Base-by-base conservation (phyloP, 1,140 invertebrate species). In the Probaryconus sp. region DNA sequence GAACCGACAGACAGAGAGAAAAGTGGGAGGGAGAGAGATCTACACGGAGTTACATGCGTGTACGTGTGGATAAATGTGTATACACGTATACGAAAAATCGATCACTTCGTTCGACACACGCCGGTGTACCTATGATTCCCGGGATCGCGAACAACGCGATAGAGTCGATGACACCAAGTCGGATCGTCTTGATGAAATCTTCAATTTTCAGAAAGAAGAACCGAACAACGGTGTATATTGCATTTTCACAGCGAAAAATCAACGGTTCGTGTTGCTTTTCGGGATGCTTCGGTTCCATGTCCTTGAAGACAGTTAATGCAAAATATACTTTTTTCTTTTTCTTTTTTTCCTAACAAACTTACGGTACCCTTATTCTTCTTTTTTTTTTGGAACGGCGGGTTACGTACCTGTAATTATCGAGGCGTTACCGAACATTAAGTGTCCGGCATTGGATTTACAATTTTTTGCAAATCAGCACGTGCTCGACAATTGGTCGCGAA, bases 31-130 rank as follows among this genome's bases (percentile, higher is more conserved):
- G 69, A 65, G 60, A 58, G 56, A 58, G 68, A 53, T 16, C 20
- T 35, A 10, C 13, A 35, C 50, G 38, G 31, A 64, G 67, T 64
- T 72, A 76, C 68, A 72, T 75, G 70, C 53, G 58, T 68, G 38
- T 74, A 58, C 37, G 28, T 43, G 43, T 33, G 16, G 6, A 5
- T 38, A 9, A 20, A 58, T 43, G 13, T 42, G 30, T 56, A 43
- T 56, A 61, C 64, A 20, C 53, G 56, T 77, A 60, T 45, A 72
- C 69, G 82, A 85, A 84, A 85, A 84, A 85, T 84, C 83, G 82
- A 85, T 85, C 77, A 79, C 51, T 75, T 77, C 37, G 55, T 77
- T 77, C 65, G 61, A 77, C 75, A 69, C 50, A 61, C 60, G 47
- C 35, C 21, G 43, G 58, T 67, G 60, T 58, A 73, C 70, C 60